Base-by-base conservation (phyloP, 1,140 invertebrate genomes). In the Hetaerina americana region DNA sequence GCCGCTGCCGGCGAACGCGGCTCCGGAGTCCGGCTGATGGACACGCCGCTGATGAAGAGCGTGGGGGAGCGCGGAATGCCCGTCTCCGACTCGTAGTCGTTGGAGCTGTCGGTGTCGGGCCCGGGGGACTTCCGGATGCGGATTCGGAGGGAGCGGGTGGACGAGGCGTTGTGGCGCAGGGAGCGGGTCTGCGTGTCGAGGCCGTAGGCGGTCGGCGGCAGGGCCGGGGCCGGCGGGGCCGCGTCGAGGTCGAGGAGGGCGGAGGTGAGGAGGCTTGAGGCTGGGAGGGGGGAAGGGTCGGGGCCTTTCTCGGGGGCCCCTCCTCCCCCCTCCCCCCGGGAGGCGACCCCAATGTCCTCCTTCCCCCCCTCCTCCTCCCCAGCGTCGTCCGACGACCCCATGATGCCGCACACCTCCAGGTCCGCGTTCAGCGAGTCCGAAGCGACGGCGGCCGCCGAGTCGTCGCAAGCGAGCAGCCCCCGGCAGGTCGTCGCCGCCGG, bases 31-130 rank as follows among this genome's bases (percentile, higher is more conserved):
- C 85, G 78, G 28, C 81, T 84, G 72, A 86, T 86, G 0, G 85
- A 85, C n/a, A 86, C 84, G n/a, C 85, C 85, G 27, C 83, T 85
- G 71, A 86, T 86, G 76, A 84, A 86, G 15, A 86, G 77, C 0
- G 84, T 86, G 5, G 85, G 85, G 3, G 85, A 86, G 76, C 85
- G 85, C 6, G 85, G 85, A 66, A 86, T 85, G 0, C 85, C 85
- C 22, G 84, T 85, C 76, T 86, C 85, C 25, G 83, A 84, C 77
- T 85, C 84, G 75, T 84, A 85, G 72, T 86, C 84, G 70, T 85
- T 84, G 5, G 82, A 83, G 76, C 84, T 84, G 73, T 85, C 83
- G 2, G 83, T 84, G 76, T 84, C 83, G 66, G 83, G 72, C 73
- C 71, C 74, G 66, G 73, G 73, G 26, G 72, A 74, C 26, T 74